Evolutionary conservation across 2,888 invertebrate genomes (phyloP).

Genomic region (Coremacera marginata): DNA sequence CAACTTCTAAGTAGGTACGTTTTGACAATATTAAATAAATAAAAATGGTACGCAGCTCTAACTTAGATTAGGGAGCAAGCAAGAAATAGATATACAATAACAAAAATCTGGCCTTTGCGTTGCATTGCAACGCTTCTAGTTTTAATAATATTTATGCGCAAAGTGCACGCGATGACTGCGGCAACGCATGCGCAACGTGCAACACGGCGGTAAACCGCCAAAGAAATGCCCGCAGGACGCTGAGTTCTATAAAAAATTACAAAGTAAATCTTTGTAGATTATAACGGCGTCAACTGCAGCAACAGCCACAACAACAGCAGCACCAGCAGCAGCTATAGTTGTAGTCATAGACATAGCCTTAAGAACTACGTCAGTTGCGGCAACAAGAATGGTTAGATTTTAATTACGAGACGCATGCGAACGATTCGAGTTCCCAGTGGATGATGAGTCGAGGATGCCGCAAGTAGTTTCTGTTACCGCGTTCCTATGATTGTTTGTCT

Average conservation of each 20-base stretch:
- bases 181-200: not conserved
- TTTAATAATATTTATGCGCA: conserved; percentile 47
- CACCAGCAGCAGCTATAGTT: not conserved
- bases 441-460: not conserved
- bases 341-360: no score
- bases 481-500: not conserved
- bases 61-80: conserved; percentile 16
- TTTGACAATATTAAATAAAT: conserved; percentile 8
- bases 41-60: conserved; percentile 6
- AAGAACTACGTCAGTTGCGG: not conserved
- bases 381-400: not conserved
- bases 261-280: not conserved
- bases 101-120: conserved; percentile 19
- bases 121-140: conserved; percentile 30
- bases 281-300: conserved; percentile 4
- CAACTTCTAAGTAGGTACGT: not conserved
- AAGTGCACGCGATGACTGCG: conserved; percentile 35
- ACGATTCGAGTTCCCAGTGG: not conserved
- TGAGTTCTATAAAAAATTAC: not conserved
- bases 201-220: conserved; percentile 24
- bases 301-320: not conserved
- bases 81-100: conserved; percentile 20
- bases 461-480: not conserved
- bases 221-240: conserved; percentile 26
- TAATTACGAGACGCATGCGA: conserved; percentile 27